Conservation (phyloP, 1,140 invertebrate genomes). For the Aphaenogaster rudis region DNA sequence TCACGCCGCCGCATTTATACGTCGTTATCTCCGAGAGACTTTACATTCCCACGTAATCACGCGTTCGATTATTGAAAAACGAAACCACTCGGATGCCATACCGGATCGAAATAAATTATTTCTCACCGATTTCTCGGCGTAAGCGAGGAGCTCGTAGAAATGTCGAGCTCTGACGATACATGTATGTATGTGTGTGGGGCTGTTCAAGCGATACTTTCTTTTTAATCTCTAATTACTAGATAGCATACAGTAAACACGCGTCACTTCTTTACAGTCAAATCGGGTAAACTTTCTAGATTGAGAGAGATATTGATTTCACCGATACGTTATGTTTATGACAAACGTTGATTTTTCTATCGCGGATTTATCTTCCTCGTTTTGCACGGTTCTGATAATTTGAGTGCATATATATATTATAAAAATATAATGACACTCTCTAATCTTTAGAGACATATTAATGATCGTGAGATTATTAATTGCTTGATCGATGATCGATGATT, state of each 20-base stretch:
- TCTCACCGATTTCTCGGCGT: conserved; percentile 24
- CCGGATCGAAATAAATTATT: conserved; percentile 41
- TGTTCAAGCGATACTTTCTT: conserved; percentile 33
- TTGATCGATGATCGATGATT: not conserved
- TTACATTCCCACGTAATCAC: not conserved
- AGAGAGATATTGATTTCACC: conserved; percentile 22
- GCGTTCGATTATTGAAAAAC: not conserved
- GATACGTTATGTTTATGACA: conserved; percentile 12
- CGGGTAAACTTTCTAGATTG: conserved; percentile 5
- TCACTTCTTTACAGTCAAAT: conserved; percentile 7
- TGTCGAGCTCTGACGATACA: not conserved
- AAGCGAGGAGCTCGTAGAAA: not conserved
- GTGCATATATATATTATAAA: not conserved
- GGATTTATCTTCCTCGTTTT: not conserved
- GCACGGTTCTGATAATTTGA: conserved; percentile 12
- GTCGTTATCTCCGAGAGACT: not conserved
- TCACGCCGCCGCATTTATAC: not conserved
- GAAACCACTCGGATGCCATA: conserved; percentile 7
- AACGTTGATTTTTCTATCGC: not conserved
- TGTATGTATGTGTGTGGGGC: not conserved
- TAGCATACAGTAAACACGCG: not conserved
- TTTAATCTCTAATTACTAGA: conserved; percentile 35
- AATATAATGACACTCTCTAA: conserved; percentile 9
- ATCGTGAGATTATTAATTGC: not conserved
- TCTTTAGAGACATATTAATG: conserved; percentile 4